Base-by-base conservation (phyloP, 2,888 invertebrate genomes). In the Mythimna vitellina region DNA sequence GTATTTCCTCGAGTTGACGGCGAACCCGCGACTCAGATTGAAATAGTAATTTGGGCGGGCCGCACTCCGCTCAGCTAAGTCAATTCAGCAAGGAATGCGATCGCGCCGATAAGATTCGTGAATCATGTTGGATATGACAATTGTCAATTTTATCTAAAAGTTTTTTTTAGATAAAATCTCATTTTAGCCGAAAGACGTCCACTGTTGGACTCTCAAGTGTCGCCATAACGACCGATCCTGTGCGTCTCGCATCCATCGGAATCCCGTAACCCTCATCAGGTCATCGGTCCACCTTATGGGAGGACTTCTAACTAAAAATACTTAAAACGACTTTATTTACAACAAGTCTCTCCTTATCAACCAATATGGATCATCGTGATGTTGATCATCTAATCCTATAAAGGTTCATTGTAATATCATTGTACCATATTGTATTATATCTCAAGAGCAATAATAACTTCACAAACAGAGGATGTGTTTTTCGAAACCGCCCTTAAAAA, bases 21-120 rank as follows among this genome's bases (percentile, higher is more conserved):
- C 67, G 65, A 68, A 69, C 73, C 25, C 70, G 78, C 73, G 63
- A 67, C 67, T 75, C 64, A 90, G 89, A 93, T 92, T 93, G 93
- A 91, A 93, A 94, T 93, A 92, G 92, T 93, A 93, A 94, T 94
- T 93, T 92, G 90, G 92, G 91, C 89, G 92, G 89, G 88, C 82
- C 86, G 92, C 90, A 91, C 89, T 91, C 83, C 87, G 88, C 89
- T 87, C 88, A 80, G 90, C 89, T 92, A 92, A 93, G 91, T 90
- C 90, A 91, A 93, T 92, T 88, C 91, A 83, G 70, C 77, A 75
- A 73, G 62, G 73, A 79, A 76, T 73, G 65, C 76, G 69, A 82
- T 76, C 73, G 73, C 53, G 32, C 53, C 63, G 68, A 73, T 79
- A 69, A 67, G 61, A 74, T 60, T 63, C 76, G 69, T 79, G 76